Conservation (phyloP, 2,888 invertebrate genomes). For the Homarus gammarus region DNA sequence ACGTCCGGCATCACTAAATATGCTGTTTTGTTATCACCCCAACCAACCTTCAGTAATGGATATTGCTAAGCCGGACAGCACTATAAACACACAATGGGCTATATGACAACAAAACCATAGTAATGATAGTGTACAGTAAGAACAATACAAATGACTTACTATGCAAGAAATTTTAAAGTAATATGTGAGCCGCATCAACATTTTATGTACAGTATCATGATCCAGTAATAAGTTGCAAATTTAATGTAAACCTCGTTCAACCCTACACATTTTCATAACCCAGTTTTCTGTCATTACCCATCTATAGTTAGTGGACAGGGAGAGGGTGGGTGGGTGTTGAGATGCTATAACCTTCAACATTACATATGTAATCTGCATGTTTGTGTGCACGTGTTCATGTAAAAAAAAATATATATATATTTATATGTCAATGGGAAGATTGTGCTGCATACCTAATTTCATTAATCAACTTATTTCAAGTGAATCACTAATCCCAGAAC, state of each 20-base stretch:
- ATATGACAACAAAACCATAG: slow-evolving; percentile 11
- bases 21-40: slow-evolving; percentile 34
- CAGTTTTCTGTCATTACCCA: not conserved
- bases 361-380: not conserved
- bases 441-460: not conserved
- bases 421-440: not conserved
- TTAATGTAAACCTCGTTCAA: not conserved
- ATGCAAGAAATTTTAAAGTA: not conserved
- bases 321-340: slow-evolving; percentile 2
- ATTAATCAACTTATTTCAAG: not conserved
- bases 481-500: not conserved
- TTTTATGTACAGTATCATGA: not conserved
- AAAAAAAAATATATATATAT: not conserved
- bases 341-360: not conserved
- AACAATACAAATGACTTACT: not conserved
- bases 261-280: not conserved
- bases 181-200: not conserved
- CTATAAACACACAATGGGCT: slow-evolving; percentile 42
- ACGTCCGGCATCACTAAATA: slow-evolving; percentile 58
- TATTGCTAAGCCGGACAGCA: slow-evolving; percentile 40
- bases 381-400: not conserved
- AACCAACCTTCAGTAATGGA: slow-evolving; percentile 37
- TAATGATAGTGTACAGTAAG: slow-evolving; percentile 9
- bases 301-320: slow-evolving; percentile 15
- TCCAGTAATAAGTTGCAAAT: not conserved